Conservation (phyloP, 2,113 vertebrate species). For the Trichomycterus rosablanca region DNA sequence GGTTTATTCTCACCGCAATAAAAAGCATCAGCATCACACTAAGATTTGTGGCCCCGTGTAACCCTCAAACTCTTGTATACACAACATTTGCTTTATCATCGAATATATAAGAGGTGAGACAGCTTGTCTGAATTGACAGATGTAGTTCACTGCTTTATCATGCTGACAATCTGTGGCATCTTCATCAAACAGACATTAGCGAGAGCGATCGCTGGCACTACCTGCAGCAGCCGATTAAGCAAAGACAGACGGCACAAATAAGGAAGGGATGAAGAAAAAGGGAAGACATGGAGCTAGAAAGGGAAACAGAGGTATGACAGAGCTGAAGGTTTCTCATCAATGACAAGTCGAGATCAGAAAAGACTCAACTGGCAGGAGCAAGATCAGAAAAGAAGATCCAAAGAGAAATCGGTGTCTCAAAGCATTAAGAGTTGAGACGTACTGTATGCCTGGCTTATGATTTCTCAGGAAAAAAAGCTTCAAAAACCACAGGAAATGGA, state of each 20-base stretch:
- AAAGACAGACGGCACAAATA: constrained; percentile 27
- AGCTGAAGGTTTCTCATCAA: constrained; percentile 2
- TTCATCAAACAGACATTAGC: constrained; percentile 38
- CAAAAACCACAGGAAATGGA: background rate
- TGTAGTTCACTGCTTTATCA: constrained; percentile 22
- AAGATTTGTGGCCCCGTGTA: too few species aligned
- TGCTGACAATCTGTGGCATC: constrained; percentile 22
- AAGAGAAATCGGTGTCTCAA: constrained; percentile 3
- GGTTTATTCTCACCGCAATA: too few species aligned
- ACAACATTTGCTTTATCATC: background rate
- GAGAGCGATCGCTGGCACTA: constrained; percentile 18
- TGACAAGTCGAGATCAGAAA: constrained; percentile 2
- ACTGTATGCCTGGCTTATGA: background rate
- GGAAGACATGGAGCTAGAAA: background rate
- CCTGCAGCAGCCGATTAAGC: constrained; percentile 28
- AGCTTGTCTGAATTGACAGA: constrained; percentile 22
- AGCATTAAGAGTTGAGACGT: background rate
- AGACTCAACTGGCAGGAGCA: background rate
- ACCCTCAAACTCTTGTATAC: background rate
- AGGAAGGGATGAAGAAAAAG: constrained; percentile 1
- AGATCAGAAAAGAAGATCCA: background rate
- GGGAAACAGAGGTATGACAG: background rate
- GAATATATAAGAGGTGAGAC: background rate
- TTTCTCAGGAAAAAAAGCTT: background rate
- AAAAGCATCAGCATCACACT: too few species aligned